A percentile compares a stretch with the other conserved stretches of the same genome.
Evolutionary conservation across 1,140 invertebrate species (phyloP).

Genomic region (Drosophila miranda): DNA sequence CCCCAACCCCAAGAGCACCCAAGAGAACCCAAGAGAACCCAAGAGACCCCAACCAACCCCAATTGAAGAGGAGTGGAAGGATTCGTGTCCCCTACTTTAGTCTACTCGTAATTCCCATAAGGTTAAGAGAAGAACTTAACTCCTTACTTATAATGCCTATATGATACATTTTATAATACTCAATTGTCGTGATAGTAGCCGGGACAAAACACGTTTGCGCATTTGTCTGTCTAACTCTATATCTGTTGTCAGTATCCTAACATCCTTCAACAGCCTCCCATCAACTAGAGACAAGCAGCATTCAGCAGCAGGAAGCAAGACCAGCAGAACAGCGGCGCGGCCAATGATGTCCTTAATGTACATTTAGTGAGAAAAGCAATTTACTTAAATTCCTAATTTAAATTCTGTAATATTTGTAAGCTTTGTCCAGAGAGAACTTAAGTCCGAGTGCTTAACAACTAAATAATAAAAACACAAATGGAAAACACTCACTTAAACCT

Average conservation of each 20-base stretch:
- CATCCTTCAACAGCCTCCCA: background rate
- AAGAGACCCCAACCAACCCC: too few species aligned
- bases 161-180: slow-evolving; percentile 71
- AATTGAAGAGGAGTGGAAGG: too few species aligned
- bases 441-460: slow-evolving; percentile 42
- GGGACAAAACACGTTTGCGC: slow-evolving; percentile 43
- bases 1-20: slow-evolving; percentile 4
- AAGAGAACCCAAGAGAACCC: background rate
- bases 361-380: slow-evolving; percentile 18
- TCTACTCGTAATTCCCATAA: slow-evolving; percentile 41
- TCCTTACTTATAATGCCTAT: slow-evolving; percentile 7
- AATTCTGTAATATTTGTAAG: slow-evolving; percentile 64
- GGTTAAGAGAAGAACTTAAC: slow-evolving; percentile 17
- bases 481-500: slow-evolving; percentile 21
- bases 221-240: slow-evolving; percentile 63
- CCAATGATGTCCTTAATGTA: slow-evolving; percentile 22
- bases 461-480: slow-evolving; percentile 32
- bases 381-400: slow-evolving; percentile 48
- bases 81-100: slow-evolving; percentile 50
- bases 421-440: slow-evolving; percentile 47
- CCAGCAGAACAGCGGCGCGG: slow-evolving; percentile 2
- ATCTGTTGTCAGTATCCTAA: too few species aligned
- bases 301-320: slow-evolving; percentile 22
- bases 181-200: slow-evolving; percentile 79
- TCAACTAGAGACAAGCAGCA: slow-evolving; percentile 12